Percentiles rank a stretch among this genome's conserved stretches.
These are phyloP conservation scores for Drosophila macrospina DNA, from an alignment of 2,888 invertebrate genomes.

Conservation along the genomic window DNA sequence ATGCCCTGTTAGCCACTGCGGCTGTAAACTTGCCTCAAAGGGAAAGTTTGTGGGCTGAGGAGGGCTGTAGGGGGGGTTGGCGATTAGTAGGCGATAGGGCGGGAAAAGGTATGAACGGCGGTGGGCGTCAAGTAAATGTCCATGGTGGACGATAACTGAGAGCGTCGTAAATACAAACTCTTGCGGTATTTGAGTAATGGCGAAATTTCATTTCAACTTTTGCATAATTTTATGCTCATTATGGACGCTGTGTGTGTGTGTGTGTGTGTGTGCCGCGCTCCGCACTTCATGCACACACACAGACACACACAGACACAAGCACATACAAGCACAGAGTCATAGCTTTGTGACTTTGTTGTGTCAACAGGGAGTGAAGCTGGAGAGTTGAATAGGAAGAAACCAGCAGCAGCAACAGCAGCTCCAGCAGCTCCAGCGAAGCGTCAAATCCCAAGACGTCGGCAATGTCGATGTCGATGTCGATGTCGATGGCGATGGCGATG, in stretches of 20 bases:
- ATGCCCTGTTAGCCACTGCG: conserved; percentile 17
- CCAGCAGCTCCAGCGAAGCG: conserved; percentile 45
- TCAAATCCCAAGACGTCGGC: conserved; percentile 64
- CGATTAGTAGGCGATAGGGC: conserved; percentile 26
- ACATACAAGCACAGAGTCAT: neutral
- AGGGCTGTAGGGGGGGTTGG: too few relatives aligned
- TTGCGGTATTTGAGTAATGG: conserved; percentile 64
- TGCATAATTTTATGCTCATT: conserved; percentile 78
- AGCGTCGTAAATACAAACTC: conserved; percentile 50
- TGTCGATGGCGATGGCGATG: conserved; percentile 29
- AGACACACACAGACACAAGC: conserved; percentile 2
- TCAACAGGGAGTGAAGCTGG: conserved; percentile 3
- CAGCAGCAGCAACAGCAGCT: conserved; percentile 1
- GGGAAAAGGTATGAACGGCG: conserved; percentile 5
- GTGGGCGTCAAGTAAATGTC: conserved; percentile 2
- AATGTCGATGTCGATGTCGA: conserved; percentile 18
- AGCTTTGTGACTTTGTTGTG: conserved; percentile 32
- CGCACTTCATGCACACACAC: too few relatives aligned
- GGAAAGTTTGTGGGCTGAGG: conserved; percentile 40
- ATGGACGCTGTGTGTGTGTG: conserved; percentile 44
- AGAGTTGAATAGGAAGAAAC: conserved; percentile 8
- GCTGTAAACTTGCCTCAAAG: conserved; percentile 45
- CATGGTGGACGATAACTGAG: conserved; percentile 16
- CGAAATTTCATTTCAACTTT: conserved; percentile 76
- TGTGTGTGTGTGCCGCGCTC: too few relatives aligned